Base-by-base conservation (phyloP, 2,797 vertebrate genomes). In the Phalloptychus januarius region DNA sequence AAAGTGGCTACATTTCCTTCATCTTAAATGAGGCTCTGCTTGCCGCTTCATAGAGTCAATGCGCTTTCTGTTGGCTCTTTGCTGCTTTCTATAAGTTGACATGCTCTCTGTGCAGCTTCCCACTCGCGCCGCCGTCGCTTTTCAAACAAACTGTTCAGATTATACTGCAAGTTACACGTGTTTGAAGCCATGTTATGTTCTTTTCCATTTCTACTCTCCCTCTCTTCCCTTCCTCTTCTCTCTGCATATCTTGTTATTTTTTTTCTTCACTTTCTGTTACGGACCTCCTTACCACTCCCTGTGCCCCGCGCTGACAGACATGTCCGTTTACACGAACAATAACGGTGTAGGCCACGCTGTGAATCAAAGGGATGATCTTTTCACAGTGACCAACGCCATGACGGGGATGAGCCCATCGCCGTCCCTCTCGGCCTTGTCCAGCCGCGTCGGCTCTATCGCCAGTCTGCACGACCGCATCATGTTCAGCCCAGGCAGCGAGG, bases 341-440 rank as follows among this genome's bases (percentile, higher is more conserved):
- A 97, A 97, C 92, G 92, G 91, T 95, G 95, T 91, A 93, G 89
- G 87, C 92, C 94, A 95, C 95, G 92, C 93, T 94, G 93, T 96
- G 96, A 97, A 95, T 96, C 95, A 96, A 95, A 96, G 92, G 91
- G 97, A 95, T 97, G 96, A 96, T 99, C 95, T 98, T 96, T 98
- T 96, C 97, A 97, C 97, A 99, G 98, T 98, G 97, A 98, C 97
- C 96, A 98, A 98, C 74, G 96, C 97, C 89, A 97, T 98, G 87
- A 97, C 97, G 13, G 97, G 97, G 90, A 97, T 99, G 97, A 99
- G 98, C 86, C 98, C 98, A 75, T 99, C 97, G 54, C 97, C 97
- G 72, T 97, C 98, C 77, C 96, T 98, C 83, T 96, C 98, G 0
- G 98, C 96, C 87, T 87, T 99, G 93, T 97, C 98, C 94, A 99